Evolutionary conservation across 2,888 invertebrate genomes (phyloP).

Genomic region (Drosophila quinaria): DNA sequence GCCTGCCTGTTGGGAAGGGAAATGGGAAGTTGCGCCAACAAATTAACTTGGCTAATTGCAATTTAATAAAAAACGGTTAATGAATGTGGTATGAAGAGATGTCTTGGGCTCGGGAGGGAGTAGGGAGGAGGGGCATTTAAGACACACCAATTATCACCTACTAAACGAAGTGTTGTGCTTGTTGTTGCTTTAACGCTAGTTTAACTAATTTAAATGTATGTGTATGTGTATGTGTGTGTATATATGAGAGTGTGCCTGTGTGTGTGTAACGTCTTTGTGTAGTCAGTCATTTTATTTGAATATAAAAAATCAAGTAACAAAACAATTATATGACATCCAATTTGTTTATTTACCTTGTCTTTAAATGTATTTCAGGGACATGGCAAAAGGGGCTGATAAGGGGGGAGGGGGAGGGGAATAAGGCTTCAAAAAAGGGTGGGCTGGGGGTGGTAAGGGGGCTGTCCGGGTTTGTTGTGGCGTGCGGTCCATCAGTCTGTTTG

Average conservation of each 20-base stretch:
- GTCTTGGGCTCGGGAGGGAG: not conserved
- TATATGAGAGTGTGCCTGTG: slow-evolving; percentile 17
- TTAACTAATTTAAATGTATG: slow-evolving; percentile 58
- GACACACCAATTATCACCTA: slow-evolving; percentile 80
- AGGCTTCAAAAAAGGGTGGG: not conserved
- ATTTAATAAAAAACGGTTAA: slow-evolving; percentile 55
- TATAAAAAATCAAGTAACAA: slow-evolving; percentile 29
- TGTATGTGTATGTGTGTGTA: slow-evolving; percentile 31
- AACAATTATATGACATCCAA: slow-evolving; percentile 42
- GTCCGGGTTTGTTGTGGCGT: slow-evolving; percentile 60
- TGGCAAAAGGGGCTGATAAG: not conserved
- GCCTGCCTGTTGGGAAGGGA: slow-evolving; percentile 45
- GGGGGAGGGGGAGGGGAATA: not conserved
- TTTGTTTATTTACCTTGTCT: slow-evolving; percentile 39
- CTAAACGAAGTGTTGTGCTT: slow-evolving; percentile 71
- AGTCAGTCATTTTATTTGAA: slow-evolving; percentile 57
- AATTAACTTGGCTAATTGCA: slow-evolving; percentile 53
- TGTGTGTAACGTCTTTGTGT: slow-evolving; percentile 64
- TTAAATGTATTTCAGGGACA: slow-evolving; percentile 14
- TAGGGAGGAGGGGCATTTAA: slow-evolving; percentile 51
- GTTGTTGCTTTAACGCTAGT: slow-evolving; percentile 56
- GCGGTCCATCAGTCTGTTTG: slow-evolving; percentile 79
- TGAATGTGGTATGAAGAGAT: not conserved
- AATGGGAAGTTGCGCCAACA: slow-evolving; percentile 13
- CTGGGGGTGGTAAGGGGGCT: slow-evolving; percentile 37